These are phyloP conservation scores for Macquaria ambigua DNA, from an alignment of 2,113 vertebrate genomes.

Conservation along the genomic window DNA sequence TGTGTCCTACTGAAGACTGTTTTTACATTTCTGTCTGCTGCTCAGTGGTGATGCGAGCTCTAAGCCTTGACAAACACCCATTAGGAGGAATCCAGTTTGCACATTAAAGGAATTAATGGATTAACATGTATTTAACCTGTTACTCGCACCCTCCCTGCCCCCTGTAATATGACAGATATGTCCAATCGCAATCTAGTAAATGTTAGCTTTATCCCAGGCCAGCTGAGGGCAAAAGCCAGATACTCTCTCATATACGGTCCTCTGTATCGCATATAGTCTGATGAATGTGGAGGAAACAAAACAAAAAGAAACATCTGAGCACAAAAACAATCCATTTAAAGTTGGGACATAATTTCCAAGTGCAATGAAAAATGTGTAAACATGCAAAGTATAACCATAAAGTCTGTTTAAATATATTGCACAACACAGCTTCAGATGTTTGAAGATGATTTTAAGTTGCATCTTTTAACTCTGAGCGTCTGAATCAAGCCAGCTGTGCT, in stretches of 20 bases:
- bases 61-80: conserved; percentile 59
- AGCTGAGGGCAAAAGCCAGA: not conserved
- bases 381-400: not conserved
- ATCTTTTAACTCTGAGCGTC: not conserved
- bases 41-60: conserved; percentile 5
- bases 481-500: not conserved
- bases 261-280: not conserved
- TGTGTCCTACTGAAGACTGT: not conserved
- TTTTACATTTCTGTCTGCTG: conserved; percentile 27
- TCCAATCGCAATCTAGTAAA: conserved; percentile 8
- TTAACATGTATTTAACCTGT: conserved; percentile 62
- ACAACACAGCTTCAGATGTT: not conserved
- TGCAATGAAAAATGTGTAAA: not conserved
- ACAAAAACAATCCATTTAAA: not conserved
- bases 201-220: not conserved
- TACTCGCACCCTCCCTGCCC: not conserved
- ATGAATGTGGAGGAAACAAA: not conserved
- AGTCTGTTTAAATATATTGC: not conserved
- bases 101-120: conserved; percentile 67
- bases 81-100: conserved; percentile 70
- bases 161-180: conserved; percentile 44
- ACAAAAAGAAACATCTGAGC: not conserved
- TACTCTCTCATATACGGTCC: not conserved
- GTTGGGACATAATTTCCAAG: not conserved
- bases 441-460: not conserved